phyloP scores from a whole-genome alignment of 2,797 vertebrate species.

The Cyprinella venusta region DNA sequence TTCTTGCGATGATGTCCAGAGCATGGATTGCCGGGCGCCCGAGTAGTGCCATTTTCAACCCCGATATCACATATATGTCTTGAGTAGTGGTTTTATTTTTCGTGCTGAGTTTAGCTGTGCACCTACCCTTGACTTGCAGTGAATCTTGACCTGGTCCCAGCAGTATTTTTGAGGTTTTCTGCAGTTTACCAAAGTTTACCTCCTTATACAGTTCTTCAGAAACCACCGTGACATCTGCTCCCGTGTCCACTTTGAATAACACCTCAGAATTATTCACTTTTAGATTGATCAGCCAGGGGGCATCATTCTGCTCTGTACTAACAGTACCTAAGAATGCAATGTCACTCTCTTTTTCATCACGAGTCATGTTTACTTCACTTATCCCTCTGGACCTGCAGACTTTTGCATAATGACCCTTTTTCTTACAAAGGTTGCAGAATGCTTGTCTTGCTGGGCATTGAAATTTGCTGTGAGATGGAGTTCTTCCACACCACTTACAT shows the following conservation, averaged over 20 bases:
- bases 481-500: not conserved
- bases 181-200: not conserved
- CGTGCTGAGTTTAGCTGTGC: not conserved
- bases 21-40: conserved; percentile 22
- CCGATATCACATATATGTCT: conserved; percentile 35
- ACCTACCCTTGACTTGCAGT: too few relatives aligned
- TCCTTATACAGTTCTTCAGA: conserved; percentile 5
- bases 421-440: conserved; percentile 4
- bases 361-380: conserved; percentile 6
- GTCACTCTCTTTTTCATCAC: not conserved
- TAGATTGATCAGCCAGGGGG: conserved; percentile 2
- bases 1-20: conserved; percentile 21
- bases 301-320: not conserved
- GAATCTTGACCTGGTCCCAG: not conserved
- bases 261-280: conserved; percentile 4
- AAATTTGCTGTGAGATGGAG: not conserved
- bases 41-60: not conserved
- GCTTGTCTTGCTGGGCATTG: not conserved
- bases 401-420: conserved; percentile 17
- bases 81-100: conserved; percentile 3
- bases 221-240: conserved; percentile 28
- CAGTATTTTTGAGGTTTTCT: conserved; percentile 8
- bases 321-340: not conserved
- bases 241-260: conserved; percentile 22
- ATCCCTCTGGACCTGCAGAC: conserved; percentile 12